Conservation (phyloP, 2,888 invertebrate species). For the Pristionchus exspectatus region DNA sequence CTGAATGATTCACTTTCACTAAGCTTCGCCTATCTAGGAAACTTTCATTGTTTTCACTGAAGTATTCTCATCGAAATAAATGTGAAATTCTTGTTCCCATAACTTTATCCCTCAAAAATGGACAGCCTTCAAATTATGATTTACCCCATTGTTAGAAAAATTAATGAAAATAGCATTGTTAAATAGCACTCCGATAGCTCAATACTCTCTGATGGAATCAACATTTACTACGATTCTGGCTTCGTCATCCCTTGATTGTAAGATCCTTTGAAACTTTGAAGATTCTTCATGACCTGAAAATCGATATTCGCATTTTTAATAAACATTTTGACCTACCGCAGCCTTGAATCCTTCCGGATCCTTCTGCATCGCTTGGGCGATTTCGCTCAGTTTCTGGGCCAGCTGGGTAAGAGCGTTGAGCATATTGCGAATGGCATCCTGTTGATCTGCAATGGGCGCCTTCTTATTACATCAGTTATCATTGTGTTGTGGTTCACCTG, state of each 20-base stretch:
- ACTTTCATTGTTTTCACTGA: background rate
- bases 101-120: no score
- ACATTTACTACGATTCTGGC: background rate
- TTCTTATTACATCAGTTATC: no score
- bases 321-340: background rate
- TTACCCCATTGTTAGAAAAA: no score
- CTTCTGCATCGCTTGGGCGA: background rate
- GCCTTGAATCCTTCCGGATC: background rate
- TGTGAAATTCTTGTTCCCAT: no score
- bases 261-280: background rate
- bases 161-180: no score
- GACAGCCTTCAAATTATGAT: no score
- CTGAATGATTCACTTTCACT: background rate
- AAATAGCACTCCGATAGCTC: no score
- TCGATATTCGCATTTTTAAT: background rate
- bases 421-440: background rate
- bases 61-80: no score
- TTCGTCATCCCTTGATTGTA: background rate
- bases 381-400: background rate
- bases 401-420: background rate
- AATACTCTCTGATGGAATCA: no score
- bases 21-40: background rate
- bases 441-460: background rate
- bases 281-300: background rate
- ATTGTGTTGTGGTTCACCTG: no score